Base-by-base conservation (phyloP, 2,888 invertebrate species). In the Epirrhoe alternata region DNA sequence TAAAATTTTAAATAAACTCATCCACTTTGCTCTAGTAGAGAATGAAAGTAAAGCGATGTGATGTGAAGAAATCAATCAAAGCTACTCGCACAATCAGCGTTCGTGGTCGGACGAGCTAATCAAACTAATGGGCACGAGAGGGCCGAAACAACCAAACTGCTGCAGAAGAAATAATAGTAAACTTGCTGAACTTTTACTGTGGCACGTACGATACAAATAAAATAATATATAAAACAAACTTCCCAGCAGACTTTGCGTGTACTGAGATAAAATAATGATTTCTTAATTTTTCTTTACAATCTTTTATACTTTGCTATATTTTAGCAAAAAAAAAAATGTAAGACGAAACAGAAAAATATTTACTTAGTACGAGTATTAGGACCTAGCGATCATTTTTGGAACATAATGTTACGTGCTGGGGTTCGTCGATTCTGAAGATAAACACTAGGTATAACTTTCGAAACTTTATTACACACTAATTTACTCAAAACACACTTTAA, bases 31-130 rank as follows among this genome's bases (percentile, higher is more conserved):
- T 12, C 33, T 33, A 7, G 33, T 4, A 33, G 6, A 62, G 50
- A 17, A 60, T 24, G 38, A 17, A 59, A 58, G 55, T 50, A 60
- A 53, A 64, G 24, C 33, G 81, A 79, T 83, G 81, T 84, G 84
- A 84, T 87, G 88, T 86, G 84, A 78, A 87, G 85, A 83, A 87
- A 92, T 92, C 89, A 90, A 92, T 92, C 91, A 89, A 86, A 88
- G 87, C 81, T 82, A 80, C 82, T 87, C 84, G 83, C 85, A 87
- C 89, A 89, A 89, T 89, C 88, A 84, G 80, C 84, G 83, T 84
- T 83, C 88, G 88, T 88, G 87, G 82, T 81, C 82, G 86, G 85
- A 86, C 87, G 86, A 89, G 90, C 89, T 90, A 90, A 91, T 90
- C 89, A 90, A 87, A 86, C 87, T 89, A 91, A 92, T 91, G 86